Percentiles rank a stretch among this genome's conserved stretches.
phyloP scores from a whole-genome alignment of 1,140 invertebrate genomes.

The Metopolophium dirhodum region DNA sequence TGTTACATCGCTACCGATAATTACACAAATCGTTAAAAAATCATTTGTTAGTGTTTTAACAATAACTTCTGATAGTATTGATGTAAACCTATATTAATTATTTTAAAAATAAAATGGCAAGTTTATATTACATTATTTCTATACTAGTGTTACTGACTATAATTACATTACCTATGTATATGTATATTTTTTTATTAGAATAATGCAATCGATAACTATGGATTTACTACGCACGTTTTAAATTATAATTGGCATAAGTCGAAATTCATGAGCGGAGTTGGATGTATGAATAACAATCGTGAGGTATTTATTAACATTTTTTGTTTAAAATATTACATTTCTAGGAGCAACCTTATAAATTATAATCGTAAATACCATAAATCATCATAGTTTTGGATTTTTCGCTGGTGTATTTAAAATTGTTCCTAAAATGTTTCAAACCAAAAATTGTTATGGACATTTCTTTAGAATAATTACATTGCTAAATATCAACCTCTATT shows the following conservation, averaged over 20 bases:
- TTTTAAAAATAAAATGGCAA: slow-evolving; percentile 30
- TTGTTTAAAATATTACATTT: not conserved
- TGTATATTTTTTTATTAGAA: slow-evolving; percentile 3
- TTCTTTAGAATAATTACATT: not conserved
- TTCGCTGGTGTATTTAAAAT: not conserved
- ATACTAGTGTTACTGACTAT: not conserved
- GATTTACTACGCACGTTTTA: not conserved
- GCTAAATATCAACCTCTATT: not conserved
- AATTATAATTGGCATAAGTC: slow-evolving; percentile 36
- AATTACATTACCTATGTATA: not conserved
- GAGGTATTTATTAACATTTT: not conserved
- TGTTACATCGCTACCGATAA: not conserved
- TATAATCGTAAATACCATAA: not conserved
- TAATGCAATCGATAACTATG: slow-evolving; percentile 16
- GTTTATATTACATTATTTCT: not conserved
- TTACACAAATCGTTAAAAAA: not conserved
- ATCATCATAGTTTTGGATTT: not conserved
- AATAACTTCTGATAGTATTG: not conserved
- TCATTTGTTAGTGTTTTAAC: not conserved
- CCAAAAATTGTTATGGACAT: not conserved
- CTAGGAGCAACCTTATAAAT: not conserved
- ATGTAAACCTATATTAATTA: not conserved
- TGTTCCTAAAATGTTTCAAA: not conserved
- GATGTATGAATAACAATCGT: not conserved
- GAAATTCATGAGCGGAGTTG: not conserved